Conservation (phyloP, 2,797 vertebrate species). For the Lithobates pipiens region DNA sequence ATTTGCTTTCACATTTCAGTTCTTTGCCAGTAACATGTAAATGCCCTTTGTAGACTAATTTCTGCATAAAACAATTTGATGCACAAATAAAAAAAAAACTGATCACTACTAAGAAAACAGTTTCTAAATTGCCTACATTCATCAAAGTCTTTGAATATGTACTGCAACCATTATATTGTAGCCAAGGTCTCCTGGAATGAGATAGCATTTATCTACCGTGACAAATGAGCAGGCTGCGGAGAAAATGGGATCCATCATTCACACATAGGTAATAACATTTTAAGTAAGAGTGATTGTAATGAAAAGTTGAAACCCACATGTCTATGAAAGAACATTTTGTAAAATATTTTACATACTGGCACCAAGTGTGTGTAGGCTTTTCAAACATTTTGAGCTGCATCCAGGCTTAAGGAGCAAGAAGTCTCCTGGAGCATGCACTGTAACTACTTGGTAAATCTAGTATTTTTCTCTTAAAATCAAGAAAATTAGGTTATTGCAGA, state of each 20-base stretch:
- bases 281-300: not conserved
- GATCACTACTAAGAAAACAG: constrained; percentile 10
- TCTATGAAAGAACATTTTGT: not conserved
- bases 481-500: too few relatives aligned
- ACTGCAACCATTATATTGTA: constrained; percentile 22
- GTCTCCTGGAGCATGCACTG: too few relatives aligned
- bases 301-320: not conserved
- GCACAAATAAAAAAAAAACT: constrained; percentile 15
- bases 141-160: constrained; percentile 42
- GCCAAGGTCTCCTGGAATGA: constrained; percentile 27
- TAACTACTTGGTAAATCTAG: not conserved
- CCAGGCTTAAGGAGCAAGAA: not conserved
- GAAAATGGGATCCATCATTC: constrained; percentile 22
- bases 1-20: not conserved
- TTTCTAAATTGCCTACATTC: constrained; percentile 44
- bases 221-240: constrained; percentile 27
- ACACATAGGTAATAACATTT: constrained; percentile 24
- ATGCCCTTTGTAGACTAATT: not conserved
- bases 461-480: not conserved
- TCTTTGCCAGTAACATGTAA: not conserved
- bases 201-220: constrained; percentile 26
- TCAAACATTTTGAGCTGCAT: not conserved
- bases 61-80: constrained; percentile 1
- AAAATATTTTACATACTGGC: not conserved
- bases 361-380: not conserved